Percentiles rank a stretch among this genome's conserved stretches.
These are phyloP conservation scores for Azemiops feae DNA, from an alignment of 2,113 vertebrate genomes.

Conservation along the genomic window DNA sequence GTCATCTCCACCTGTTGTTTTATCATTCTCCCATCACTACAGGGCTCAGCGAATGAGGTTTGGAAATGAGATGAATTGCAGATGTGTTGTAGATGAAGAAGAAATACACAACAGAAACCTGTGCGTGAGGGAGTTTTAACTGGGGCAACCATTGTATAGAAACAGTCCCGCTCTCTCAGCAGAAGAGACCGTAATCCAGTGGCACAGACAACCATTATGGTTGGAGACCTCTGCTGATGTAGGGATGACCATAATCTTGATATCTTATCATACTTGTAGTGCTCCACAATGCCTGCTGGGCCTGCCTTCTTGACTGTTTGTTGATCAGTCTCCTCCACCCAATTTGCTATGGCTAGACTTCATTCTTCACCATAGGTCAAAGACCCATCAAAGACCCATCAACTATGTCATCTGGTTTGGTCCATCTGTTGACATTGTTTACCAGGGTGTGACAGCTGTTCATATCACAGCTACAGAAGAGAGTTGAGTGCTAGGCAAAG, in stretches of 20 bases:
- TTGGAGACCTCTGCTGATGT: not conserved
- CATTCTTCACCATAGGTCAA: too few species aligned
- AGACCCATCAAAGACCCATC: too few species aligned
- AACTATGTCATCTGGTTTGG: too few species aligned
- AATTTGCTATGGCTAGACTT: not conserved
- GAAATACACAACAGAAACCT: not conserved
- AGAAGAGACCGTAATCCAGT: not conserved
- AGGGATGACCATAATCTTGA: not conserved
- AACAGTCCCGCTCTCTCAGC: not conserved
- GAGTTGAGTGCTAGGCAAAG: too few species aligned
- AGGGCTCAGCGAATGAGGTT: too few species aligned
- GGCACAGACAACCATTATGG: not conserved
- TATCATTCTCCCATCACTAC: too few species aligned
- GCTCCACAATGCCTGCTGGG: not conserved
- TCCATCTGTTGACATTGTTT: not conserved
- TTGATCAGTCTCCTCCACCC: not conserved
- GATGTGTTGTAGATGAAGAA: not conserved
- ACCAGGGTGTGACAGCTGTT: too few species aligned
- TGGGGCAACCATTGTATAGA: not conserved
- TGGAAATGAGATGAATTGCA: too few species aligned
- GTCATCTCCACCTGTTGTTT: not conserved
- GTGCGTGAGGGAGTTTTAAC: not conserved
- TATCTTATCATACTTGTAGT: not conserved
- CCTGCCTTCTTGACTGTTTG: not conserved
- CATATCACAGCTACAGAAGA: too few species aligned